Evolutionary conservation across 2,888 invertebrate genomes (phyloP).

Genomic region (Cylindroiulus punctatus): DNA sequence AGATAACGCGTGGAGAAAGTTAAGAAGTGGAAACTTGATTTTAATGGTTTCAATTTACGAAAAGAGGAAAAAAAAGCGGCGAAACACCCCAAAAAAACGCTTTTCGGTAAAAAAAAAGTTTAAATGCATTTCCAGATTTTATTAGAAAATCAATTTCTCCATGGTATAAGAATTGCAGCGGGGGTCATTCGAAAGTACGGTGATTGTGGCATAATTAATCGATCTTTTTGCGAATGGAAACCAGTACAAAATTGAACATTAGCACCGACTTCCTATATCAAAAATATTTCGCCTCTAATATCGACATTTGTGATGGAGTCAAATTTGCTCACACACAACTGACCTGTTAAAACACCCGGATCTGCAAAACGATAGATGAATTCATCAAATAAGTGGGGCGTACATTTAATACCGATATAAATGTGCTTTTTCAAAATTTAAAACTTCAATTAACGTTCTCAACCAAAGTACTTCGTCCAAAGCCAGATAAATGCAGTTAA

Average conservation of each 20-base stretch:
- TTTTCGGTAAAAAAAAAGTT: slow-evolving; percentile 7
- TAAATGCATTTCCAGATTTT: slow-evolving; percentile 31
- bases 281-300: slow-evolving; percentile 11
- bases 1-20: slow-evolving; percentile 23
- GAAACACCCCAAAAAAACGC: neutral
- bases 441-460: neutral
- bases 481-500: neutral
- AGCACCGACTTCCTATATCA: too few species aligned
- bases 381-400: neutral
- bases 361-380: neutral
- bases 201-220: neutral
- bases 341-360: neutral
- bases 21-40: slow-evolving; percentile 40
- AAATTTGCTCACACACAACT: neutral
- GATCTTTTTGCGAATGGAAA: neutral
- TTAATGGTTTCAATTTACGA: slow-evolving; percentile 45
- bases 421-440: too few species aligned
- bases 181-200: neutral
- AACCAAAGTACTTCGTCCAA: neutral
- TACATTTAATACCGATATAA: too few species aligned
- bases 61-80: neutral
- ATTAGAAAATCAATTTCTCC: slow-evolving; percentile 44
- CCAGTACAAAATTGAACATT: neutral
- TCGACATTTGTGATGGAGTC: neutral
- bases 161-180: neutral